Conservation (phyloP, 2,888 invertebrate species). For the Pseudanteris insignis region DNA sequence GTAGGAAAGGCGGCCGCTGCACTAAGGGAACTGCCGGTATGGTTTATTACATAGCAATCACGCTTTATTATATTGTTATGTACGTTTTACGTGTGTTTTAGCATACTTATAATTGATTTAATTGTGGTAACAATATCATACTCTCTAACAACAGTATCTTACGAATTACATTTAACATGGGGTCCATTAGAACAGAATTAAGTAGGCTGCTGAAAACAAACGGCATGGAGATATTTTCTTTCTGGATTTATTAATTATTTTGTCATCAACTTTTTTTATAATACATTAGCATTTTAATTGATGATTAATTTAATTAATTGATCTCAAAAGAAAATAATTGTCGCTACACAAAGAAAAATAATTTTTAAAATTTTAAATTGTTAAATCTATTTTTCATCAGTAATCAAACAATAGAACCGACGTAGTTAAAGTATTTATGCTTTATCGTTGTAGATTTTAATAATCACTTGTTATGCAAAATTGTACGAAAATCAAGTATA, state of each 20-base stretch:
- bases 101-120: constrained; percentile 25
- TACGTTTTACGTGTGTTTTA: constrained; percentile 37
- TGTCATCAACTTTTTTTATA: no score
- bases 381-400: constrained; percentile 6
- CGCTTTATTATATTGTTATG: constrained; percentile 49
- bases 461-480: constrained; percentile 14
- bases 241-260: constrained; percentile 20
- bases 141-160: constrained; percentile 9
- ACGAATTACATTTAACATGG: constrained; percentile 7
- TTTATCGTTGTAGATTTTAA: constrained; percentile 15
- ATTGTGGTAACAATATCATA: constrained; percentile 21
- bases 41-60: constrained; percentile 66
- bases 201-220: no score
- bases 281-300: neutral
- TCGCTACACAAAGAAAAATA: constrained; percentile 1
- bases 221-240: constrained; percentile 19
- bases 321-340: constrained; percentile 2
- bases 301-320: neutral
- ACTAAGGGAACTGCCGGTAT: constrained; percentile 98
- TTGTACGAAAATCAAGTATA: no score
- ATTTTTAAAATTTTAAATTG: neutral
- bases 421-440: constrained; percentile 20
- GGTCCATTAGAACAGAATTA: constrained; percentile 10
- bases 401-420: no score
- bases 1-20: constrained; percentile 95